Evolutionary conservation across 1,140 invertebrate genomes (phyloP), one percentile per base, ranked within the genome.

Genomic region (Zaprionus lachaisei): DNA sequence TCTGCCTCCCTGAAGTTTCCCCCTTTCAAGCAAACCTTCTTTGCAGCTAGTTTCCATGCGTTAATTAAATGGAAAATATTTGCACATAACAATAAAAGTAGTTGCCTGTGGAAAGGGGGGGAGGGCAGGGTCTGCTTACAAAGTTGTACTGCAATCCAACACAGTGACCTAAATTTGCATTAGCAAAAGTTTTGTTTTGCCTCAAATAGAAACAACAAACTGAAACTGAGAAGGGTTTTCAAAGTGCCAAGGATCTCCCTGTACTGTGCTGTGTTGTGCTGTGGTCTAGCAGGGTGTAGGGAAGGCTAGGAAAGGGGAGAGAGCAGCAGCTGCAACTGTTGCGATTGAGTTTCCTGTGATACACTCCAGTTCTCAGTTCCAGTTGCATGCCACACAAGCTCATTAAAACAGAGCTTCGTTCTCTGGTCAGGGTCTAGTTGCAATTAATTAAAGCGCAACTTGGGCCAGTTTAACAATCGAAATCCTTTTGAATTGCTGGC

Each of bases 51-150:
- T 83, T 84, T 79, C 67, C 84, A 81, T 90, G 76, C 84, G 86
- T 90, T 89, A 89, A 89, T 89, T 89, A 89, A 89, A 89, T 80
- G 81, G 81, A 90, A 89, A 90, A 89, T 90, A 89, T 89, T 89
- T 81, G 81, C 85, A 90, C 83, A 72, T 65, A 76, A 65, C 73
- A 76, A 64, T 61, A 41, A 58, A 63, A 44, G 26, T 31, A 31
- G 37, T 56, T 26, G 57, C 20, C 64, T n/a, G 2, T 47, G n/a
- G 1, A 47, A 54, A 20, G 65, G 20, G 17, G 17, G 6, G 38
- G 4, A 9, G 41, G n/a, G 15, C 12, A n/a, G 2, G 11, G 6
- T 34, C 17, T 44, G 15, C 68, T 26, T 44, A 51, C 72, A 81
- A 87, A 83, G 66, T 83, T 86, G 24, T 49, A 65, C 74, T 84